Evolutionary conservation across 2,113 vertebrate species (phyloP).

Genomic region (Rostratula benghalensis): DNA sequence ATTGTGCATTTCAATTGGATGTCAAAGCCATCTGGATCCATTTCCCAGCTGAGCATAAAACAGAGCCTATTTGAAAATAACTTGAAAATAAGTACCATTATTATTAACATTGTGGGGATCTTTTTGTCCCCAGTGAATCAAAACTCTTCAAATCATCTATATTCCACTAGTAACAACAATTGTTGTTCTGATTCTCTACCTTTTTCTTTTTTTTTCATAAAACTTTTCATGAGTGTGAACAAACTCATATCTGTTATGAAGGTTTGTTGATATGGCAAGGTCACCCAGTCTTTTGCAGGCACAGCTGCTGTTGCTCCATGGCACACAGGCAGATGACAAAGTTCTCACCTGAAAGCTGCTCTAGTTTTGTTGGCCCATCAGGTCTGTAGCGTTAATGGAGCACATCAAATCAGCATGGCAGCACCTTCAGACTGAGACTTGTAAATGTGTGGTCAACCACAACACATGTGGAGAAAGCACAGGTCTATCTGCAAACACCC

Average conservation of each 20-base stretch:
- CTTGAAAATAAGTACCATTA: background rate
- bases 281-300: background rate
- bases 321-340: background rate
- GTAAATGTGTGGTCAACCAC: background rate
- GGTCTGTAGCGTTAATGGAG: background rate
- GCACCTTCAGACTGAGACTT: background rate
- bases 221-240: background rate
- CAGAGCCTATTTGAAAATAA: background rate
- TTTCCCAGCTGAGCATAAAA: background rate
- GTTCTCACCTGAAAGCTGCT: background rate
- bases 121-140: rapidly evolving
- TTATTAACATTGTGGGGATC: background rate
- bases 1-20: background rate
- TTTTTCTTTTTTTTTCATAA: background rate
- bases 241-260: background rate
- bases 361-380: background rate
- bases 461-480: background rate
- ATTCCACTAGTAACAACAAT: background rate
- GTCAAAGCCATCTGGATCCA: background rate
- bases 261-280: background rate
- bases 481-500: background rate
- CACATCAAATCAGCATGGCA: background rate
- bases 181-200: background rate
- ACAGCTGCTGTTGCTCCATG: background rate
- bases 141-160: background rate